Percentiles rank a stretch among this genome's conserved stretches.
These are phyloP conservation scores for Ceratitis capitata DNA, from an alignment of 1,140 invertebrate species.

Conservation along the genomic window DNA sequence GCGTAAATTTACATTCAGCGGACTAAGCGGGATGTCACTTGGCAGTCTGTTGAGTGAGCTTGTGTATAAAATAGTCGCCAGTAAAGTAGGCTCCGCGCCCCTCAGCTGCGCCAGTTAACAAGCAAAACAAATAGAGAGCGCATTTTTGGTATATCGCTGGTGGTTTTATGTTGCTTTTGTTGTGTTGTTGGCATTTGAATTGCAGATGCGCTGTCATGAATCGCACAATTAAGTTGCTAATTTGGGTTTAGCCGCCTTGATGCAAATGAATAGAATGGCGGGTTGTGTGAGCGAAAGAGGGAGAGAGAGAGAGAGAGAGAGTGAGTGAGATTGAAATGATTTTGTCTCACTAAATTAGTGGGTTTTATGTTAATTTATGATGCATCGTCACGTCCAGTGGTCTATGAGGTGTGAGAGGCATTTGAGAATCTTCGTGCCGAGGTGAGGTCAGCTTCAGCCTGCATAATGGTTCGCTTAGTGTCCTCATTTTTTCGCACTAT, in stretches of 20 bases:
- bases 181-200: neutral
- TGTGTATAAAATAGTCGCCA: neutral
- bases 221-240: constrained; percentile 22
- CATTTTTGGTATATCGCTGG: neutral
- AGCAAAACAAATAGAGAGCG: neutral
- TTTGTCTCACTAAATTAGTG: neutral
- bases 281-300: neutral
- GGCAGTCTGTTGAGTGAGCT: neutral
- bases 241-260: neutral
- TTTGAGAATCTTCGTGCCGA: too few relatives aligned
- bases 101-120: neutral
- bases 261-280: neutral
- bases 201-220: constrained; percentile 3
- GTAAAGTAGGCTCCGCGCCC: neutral
- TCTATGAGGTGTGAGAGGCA: too few relatives aligned
- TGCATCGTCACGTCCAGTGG: neutral
- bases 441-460: too few relatives aligned
- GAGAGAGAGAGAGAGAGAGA: too few relatives aligned
- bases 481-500: too few relatives aligned
- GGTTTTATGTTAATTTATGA: neutral
- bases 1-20: neutral
- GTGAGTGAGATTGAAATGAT: neutral
- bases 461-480: too few relatives aligned
- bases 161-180: neutral
- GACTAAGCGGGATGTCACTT: neutral